These are phyloP conservation scores for Uropetala carovei DNA, from an alignment of 2,888 invertebrate species.

Conservation along the genomic window DNA sequence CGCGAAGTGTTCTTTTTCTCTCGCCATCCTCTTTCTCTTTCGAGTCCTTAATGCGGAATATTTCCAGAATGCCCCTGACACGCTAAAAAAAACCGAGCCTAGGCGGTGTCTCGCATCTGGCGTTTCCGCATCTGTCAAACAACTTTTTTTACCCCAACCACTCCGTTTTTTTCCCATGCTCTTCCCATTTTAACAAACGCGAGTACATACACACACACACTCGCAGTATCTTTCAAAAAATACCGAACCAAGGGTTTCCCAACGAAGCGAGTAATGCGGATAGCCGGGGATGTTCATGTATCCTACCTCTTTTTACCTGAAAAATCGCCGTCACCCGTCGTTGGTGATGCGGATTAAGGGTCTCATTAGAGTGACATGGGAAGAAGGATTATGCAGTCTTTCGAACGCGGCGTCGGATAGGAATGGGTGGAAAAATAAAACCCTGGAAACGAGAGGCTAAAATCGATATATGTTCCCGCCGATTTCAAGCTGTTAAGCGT, in stretches of 20 bases:
- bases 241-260: not conserved
- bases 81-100: not conserved
- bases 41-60: not conserved
- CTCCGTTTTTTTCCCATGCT: not conserved
- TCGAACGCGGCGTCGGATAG: too few relatives aligned
- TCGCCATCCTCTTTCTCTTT: not conserved
- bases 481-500: too few relatives aligned
- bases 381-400: too few relatives aligned
- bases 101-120: not conserved
- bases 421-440: too few relatives aligned
- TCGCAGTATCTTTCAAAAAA: not conserved
- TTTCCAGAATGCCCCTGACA: not conserved
- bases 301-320: not conserved
- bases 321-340: not conserved
- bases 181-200: not conserved
- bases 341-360: not conserved
- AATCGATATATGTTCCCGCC: too few relatives aligned
- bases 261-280: not conserved
- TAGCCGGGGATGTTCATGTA: not conserved
- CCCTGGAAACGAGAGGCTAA: too few relatives aligned
- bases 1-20: too few relatives aligned
- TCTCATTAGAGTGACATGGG: not conserved
- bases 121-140: constrained; percentile 35
- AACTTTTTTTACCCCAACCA: not conserved
- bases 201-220: not conserved